A percentile compares a stretch with the other conserved stretches of the same genome.
These are phyloP conservation scores for Melitaea cinxia DNA, from an alignment of 1,140 invertebrate species.

Conservation along the genomic window DNA sequence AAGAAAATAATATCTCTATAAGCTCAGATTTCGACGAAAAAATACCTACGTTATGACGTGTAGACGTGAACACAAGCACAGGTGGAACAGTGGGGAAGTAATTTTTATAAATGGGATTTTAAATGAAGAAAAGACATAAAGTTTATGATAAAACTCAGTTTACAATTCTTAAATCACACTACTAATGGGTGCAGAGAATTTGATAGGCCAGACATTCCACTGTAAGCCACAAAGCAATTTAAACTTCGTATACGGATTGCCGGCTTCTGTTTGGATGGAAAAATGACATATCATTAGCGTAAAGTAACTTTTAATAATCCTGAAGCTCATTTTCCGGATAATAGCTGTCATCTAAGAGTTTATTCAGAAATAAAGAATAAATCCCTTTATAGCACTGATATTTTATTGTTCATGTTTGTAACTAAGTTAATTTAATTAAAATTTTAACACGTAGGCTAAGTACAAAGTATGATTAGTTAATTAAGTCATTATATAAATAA, in stretches of 20 bases:
- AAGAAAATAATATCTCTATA: no score
- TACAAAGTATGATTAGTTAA: not conserved
- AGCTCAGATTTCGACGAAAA: no score
- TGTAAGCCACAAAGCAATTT: slow-evolving; percentile 54
- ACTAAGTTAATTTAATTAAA: no score
- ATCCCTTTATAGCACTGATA: no score
- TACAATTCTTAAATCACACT: not conserved
- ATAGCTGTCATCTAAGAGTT: not conserved
- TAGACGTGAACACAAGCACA: no score
- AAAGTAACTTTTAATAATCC: slow-evolving; percentile 3
- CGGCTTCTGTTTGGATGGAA: slow-evolving; percentile 33
- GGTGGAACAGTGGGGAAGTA: no score
- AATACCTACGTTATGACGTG: no score
- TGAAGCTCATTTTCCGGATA: slow-evolving; percentile 2
- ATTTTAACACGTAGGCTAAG: no score
- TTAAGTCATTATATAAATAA: not conserved
- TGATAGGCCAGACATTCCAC: not conserved
- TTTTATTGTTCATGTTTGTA: no score
- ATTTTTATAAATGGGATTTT: not conserved
- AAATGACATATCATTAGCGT: slow-evolving; percentile 32
- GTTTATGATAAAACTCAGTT: not conserved
- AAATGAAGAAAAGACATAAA: not conserved
- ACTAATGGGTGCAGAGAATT: slow-evolving; percentile 2
- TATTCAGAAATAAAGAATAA: not conserved
- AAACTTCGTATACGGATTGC: slow-evolving; percentile 55